Percentiles rank a stretch among this genome's conserved stretches.
Evolutionary conservation across 1,140 invertebrate species (phyloP).

Genomic region (Aphidius ervi): DNA sequence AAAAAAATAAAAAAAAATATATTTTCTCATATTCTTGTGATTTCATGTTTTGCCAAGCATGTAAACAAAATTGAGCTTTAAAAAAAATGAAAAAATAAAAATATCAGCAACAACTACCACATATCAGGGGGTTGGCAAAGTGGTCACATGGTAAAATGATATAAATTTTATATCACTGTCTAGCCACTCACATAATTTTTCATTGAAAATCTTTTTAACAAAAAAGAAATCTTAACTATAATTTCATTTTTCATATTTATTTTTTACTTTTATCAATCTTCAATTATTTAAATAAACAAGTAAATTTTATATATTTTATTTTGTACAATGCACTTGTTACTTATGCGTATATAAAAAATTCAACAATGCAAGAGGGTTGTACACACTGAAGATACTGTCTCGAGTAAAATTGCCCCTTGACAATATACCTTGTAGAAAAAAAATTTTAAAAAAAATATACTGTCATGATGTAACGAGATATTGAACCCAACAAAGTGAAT

Average conservation of each 20-base stretch:
- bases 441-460: conserved; percentile 12
- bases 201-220: background rate
- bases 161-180: conserved; percentile 10
- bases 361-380: conserved; percentile 5
- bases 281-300: background rate
- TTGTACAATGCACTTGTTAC: conserved; percentile 42
- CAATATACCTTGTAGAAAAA: background rate
- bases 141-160: conserved; percentile 1
- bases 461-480: too few species aligned
- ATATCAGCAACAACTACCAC: too few species aligned
- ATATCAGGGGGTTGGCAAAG: conserved; percentile 4
- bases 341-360: conserved; percentile 31
- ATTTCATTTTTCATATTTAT: too few species aligned
- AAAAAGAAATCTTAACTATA: too few species aligned
- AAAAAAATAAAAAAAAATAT: background rate
- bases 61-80: conserved; percentile 5
- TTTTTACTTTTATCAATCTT: background rate
- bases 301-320: conserved; percentile 32
- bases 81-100: background rate
- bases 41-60: conserved; percentile 3
- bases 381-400: conserved; percentile 7
- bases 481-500: background rate
- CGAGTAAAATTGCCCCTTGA: conserved; percentile 18
- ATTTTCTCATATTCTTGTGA: conserved; percentile 6
- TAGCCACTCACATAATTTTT: conserved; percentile 1